phyloP scores from a whole-genome alignment of 2,797 vertebrate genomes.

The Cephalopachus bancanus region DNA sequence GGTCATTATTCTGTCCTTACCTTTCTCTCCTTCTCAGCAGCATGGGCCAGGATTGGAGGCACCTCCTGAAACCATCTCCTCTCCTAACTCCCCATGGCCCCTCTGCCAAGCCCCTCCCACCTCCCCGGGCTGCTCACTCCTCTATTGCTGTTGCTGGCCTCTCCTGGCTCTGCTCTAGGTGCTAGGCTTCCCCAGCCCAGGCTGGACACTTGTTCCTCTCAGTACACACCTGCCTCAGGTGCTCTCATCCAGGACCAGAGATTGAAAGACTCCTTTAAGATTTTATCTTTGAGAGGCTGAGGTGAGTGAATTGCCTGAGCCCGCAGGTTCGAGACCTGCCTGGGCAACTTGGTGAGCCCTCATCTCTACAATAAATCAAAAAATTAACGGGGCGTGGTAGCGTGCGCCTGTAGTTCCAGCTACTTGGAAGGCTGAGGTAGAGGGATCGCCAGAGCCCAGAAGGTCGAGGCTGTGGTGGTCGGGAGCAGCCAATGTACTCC shows the following conservation, averaged over 20 bases:
- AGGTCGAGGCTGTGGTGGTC: too few relatives aligned
- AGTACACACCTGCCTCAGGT: not conserved
- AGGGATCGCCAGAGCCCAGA: too few relatives aligned
- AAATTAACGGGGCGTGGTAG: too few relatives aligned
- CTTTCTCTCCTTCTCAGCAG: not conserved
- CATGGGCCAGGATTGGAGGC: not conserved
- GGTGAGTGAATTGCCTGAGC: too few relatives aligned
- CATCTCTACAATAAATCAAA: too few relatives aligned
- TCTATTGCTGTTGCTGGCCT: not conserved
- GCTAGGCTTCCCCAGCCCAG: not conserved
- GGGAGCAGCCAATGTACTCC: too few relatives aligned
- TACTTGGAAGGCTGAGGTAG: too few relatives aligned
- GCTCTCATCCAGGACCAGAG: not conserved
- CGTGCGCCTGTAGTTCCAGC: too few relatives aligned
- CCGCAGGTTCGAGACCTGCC: too few relatives aligned
- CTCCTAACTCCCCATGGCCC: not conserved
- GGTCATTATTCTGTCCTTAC: not conserved
- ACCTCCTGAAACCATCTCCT: not conserved
- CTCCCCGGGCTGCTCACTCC: too few relatives aligned
- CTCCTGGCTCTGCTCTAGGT: not conserved
- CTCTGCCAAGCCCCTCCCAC: not conserved
- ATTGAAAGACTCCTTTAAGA: not conserved
- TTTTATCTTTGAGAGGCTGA: not conserved
- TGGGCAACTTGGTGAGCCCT: too few relatives aligned
- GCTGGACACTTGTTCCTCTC: not conserved